A percentile compares a stretch with the other conserved stretches of the same genome.
Evolutionary conservation across 2,113 vertebrate genomes (phyloP).

Genomic region (Misgurnus anguillicaudatus): DNA sequence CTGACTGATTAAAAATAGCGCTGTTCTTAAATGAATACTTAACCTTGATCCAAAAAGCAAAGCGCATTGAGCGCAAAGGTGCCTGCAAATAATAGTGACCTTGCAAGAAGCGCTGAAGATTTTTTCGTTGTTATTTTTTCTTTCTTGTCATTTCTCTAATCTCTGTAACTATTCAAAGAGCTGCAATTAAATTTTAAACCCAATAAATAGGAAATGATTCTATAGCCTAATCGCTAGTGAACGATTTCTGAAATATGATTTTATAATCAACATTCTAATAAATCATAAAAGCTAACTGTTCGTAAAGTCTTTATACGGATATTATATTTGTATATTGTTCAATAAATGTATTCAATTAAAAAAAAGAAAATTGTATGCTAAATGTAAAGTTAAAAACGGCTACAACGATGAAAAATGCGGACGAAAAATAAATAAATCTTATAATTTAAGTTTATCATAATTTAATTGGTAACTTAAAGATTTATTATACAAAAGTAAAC

Average conservation of each 20-base stretch:
- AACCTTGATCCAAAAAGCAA: slow-evolving; percentile 41
- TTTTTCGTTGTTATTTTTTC: background rate
- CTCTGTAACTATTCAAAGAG: background rate
- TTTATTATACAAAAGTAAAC: too few species aligned
- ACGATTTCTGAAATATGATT: background rate
- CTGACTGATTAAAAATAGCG: slow-evolving; percentile 38
- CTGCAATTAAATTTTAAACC: background rate
- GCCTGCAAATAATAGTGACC: slow-evolving; percentile 28
- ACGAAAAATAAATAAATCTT: too few species aligned
- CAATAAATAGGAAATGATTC: background rate
- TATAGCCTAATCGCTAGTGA: background rate
- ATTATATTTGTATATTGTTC: too few species aligned
- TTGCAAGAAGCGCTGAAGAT: slow-evolving; percentile 1
- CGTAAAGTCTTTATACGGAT: too few species aligned
- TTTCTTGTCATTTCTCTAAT: background rate
- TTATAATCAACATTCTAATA: background rate
- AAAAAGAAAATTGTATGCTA: too few species aligned
- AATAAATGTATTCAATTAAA: too few species aligned
- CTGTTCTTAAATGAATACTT: slow-evolving; percentile 25
- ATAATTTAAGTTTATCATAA: too few species aligned
- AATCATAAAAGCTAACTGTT: background rate
- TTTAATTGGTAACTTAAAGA: too few species aligned
- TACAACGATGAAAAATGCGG: too few species aligned
- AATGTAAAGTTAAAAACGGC: too few species aligned
- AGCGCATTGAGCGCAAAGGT: slow-evolving; percentile 5